Evolutionary conservation across 2,113 vertebrate species (phyloP), one percentile per base, ranked within the genome.

Genomic region (Stigmatopora nigra): DNA sequence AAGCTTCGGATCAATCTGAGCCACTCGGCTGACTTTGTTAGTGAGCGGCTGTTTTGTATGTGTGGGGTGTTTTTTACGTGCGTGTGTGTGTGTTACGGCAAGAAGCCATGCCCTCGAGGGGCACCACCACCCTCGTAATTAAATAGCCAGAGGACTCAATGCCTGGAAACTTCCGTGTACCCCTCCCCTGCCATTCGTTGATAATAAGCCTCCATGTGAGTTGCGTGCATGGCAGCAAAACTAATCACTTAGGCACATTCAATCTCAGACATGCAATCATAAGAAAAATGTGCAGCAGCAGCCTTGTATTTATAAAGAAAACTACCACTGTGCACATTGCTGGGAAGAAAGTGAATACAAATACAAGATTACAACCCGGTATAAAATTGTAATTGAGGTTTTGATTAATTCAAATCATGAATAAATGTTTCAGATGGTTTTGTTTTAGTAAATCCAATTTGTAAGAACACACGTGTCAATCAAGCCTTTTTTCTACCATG

Each of bases 21-120:
- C 73, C 79, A 78, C 82, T 83, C 82, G 73, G n/a, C 45, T 0
- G 75, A 77, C 78, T 84, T 83, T 83, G 86, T 84, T 80, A 86
- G 84, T 22, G 46, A 78, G 75, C 75, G 68, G 25, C 76, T 64
- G 78, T 67, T 31, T 19, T 22, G 49, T n/a, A 17, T 48, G 12
- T 48, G 47, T 1, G 15, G 53, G 71, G 70, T 31, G 25, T 31
- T 31, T 31, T 31, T 1, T 31, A 31, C 25, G 25, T 22, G 49
- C 3, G 48, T 51, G 6, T 51, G 48, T 1, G 51, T 57, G 71
- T 72, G 71, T 63, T 64, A 69, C 81, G 75, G 57, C 57, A 78
- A 51, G 67, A 66, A 79, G 75, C 66, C 64, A 15, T 38, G 69
- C 60, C 69, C 75, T 77, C 76, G 13, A 65, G 57, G 72, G 76